Conservation (phyloP, 2,888 invertebrate species). For the Lamproptera curius region DNA sequence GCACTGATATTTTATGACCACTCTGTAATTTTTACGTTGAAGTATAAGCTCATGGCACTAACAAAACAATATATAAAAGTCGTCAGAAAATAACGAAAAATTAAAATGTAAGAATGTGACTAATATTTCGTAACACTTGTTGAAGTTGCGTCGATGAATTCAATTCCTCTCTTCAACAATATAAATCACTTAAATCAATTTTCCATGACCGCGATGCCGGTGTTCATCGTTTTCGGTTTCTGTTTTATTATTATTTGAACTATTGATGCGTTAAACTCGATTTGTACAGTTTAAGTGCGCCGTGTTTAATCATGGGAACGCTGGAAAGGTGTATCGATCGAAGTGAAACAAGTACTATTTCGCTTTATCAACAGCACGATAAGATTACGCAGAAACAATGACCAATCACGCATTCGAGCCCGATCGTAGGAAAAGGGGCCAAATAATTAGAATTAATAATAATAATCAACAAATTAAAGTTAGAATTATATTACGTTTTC, state of each 20-base stretch:
- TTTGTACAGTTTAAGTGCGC: slow-evolving; percentile 18
- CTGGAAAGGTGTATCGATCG: slow-evolving; percentile 45
- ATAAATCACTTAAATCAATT: slow-evolving; percentile 13
- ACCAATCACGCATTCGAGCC: slow-evolving; percentile 44
- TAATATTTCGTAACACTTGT: not conserved
- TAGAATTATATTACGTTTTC: too few relatives aligned
- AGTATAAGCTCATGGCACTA: slow-evolving; percentile 38
- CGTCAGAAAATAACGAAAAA: not conserved
- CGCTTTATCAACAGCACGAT: slow-evolving; percentile 60
- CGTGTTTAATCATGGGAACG: slow-evolving; percentile 20
- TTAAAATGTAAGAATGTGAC: too few relatives aligned
- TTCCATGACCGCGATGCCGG: slow-evolving; percentile 6
- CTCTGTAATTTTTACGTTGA: slow-evolving; percentile 36
- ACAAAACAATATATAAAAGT: slow-evolving; percentile 9
- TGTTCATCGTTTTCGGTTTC: not conserved
- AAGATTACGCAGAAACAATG: slow-evolving; percentile 54
- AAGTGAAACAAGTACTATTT: slow-evolving; percentile 41
- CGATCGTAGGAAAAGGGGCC: slow-evolving; percentile 40
- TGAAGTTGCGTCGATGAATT: not conserved
- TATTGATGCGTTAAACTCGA: slow-evolving; percentile 18
- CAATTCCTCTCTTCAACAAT: not conserved
- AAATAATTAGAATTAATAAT: slow-evolving; percentile 21
- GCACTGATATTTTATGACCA: slow-evolving; percentile 32
- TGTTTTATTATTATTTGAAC: slow-evolving; percentile 4
- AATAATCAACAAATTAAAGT: too few relatives aligned